A percentile compares a stretch with the other conserved stretches of the same genome.
Evolutionary conservation across 1,140 invertebrate species (phyloP).

Genomic region (Bombus breviceps): DNA sequence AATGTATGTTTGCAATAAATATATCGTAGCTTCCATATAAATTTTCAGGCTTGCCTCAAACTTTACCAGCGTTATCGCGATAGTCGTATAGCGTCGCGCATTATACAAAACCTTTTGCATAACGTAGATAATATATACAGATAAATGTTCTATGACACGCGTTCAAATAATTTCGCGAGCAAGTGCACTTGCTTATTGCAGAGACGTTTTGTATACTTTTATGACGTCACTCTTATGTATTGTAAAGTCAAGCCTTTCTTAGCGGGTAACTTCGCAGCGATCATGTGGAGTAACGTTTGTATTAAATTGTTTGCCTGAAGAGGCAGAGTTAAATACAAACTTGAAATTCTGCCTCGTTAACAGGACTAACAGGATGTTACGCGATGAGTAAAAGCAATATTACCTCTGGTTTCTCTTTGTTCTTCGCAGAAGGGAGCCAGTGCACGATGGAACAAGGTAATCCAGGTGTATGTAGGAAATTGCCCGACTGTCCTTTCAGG

Average conservation of each 20-base stretch:
- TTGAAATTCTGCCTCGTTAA: neutral
- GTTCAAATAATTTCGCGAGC: neutral
- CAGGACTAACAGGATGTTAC: neutral
- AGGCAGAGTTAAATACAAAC: neutral
- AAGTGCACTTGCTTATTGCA: neutral
- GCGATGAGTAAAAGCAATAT: neutral
- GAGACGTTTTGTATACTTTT: neutral
- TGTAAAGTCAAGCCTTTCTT: neutral
- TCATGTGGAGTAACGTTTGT: neutral
- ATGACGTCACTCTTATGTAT: neutral
- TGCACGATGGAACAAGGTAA: constrained; percentile 66
- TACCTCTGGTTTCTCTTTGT: neutral
- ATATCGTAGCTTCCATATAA: too few species aligned
- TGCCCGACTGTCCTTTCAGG: constrained; percentile 70
- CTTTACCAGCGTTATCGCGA: too few species aligned
- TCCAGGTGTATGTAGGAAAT: constrained; percentile 72
- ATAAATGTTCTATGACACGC: neutral
- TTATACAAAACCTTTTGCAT: too few species aligned
- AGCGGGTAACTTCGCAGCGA: neutral
- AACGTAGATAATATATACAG: too few species aligned
- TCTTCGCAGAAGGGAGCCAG: constrained; percentile 69
- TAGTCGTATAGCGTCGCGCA: too few species aligned
- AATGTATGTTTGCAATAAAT: too few species aligned
- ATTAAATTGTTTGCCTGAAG: neutral
- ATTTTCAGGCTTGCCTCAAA: too few species aligned